Conservation (phyloP, 2,888 invertebrate genomes). For the Drosophila macrospina region DNA sequence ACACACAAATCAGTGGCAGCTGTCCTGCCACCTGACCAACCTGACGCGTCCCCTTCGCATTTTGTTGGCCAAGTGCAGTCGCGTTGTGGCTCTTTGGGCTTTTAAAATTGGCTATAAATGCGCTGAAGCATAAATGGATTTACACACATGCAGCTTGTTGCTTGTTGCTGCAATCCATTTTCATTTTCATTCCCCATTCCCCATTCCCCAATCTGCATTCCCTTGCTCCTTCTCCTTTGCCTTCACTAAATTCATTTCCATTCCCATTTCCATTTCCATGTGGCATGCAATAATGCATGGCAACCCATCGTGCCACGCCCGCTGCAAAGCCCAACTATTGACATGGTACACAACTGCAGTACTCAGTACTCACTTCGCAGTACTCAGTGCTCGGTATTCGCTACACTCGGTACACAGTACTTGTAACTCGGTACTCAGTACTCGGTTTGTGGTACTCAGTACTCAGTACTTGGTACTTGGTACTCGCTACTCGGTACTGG, state of each 20-base stretch:
- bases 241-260: slow-evolving; percentile 31
- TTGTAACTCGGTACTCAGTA: slow-evolving; percentile 6
- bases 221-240: too few species aligned
- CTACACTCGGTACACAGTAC: background rate
- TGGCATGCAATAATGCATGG: slow-evolving; percentile 64
- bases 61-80: slow-evolving; percentile 19
- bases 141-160: slow-evolving; percentile 77
- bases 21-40: slow-evolving; percentile 2
- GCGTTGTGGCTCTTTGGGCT: slow-evolving; percentile 40
- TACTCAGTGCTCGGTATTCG: background rate
- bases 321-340: slow-evolving; percentile 2
- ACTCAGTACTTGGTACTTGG: background rate
- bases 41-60: background rate
- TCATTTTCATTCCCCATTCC: slow-evolving; percentile 39
- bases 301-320: slow-evolving; percentile 19
- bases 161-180: slow-evolving; percentile 68
- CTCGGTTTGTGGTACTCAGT: slow-evolving; percentile 9
- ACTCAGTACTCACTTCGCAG: slow-evolving; percentile 1
- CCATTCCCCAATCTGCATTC: too few species aligned
- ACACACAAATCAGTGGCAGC: slow-evolving; percentile 50
- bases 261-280: slow-evolving; percentile 61
- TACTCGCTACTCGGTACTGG: slow-evolving; percentile 5
- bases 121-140: slow-evolving; percentile 78
- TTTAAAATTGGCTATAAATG: slow-evolving; percentile 79
- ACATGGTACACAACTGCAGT: background rate